Evolutionary conservation across 2,797 vertebrate species (phyloP), one percentile per base, ranked within the genome.

Genomic region (Darevskia nairensis): DNA sequence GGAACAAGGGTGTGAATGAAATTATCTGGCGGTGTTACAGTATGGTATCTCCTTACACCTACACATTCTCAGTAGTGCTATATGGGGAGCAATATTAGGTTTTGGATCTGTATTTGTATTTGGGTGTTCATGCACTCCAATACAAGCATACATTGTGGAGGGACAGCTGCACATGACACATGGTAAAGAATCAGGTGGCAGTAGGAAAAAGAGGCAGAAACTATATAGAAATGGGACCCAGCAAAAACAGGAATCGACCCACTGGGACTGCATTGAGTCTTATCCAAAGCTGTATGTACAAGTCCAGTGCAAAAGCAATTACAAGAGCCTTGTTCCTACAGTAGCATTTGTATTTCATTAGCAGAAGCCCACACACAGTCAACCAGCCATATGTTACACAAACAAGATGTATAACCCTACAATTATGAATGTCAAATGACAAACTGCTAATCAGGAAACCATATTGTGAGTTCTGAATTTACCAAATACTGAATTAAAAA

Each of bases 401-500:
- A 85, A 89, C 88, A 89, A 68, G 69, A 75, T 85, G 61, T 59
- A 75, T 68, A 59, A 8, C 59, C 44, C 84, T 85, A 76, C 78
- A 85, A 69, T 86, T 86, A 82, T 76, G 59, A 68, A 86, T 55
- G 61, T 76, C 79, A 85, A 76, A 68, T 59, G 59, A 75, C 72
- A 76, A 85, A n/a, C 78, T n/a, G 59, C 71, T 86, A 86, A 81
- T 86, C 84, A 80, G 77, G 25, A 80, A 80, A 75, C 76, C 23
- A 68, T 75, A 85, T 68, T 85, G 59, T 55, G 71, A 66, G 27
- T 68, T 80, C 61, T 81, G 78, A 82, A 82, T 89, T 85, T 82
- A 85, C 71, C 59, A 81, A 86, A 85, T 76, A 39, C 71, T 85
- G 83, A 81, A 89, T 86, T 89, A 81, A 85, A 85, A 76, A 81